Conservation (phyloP, 2,888 invertebrate species). For the Coenonympha arcania region DNA sequence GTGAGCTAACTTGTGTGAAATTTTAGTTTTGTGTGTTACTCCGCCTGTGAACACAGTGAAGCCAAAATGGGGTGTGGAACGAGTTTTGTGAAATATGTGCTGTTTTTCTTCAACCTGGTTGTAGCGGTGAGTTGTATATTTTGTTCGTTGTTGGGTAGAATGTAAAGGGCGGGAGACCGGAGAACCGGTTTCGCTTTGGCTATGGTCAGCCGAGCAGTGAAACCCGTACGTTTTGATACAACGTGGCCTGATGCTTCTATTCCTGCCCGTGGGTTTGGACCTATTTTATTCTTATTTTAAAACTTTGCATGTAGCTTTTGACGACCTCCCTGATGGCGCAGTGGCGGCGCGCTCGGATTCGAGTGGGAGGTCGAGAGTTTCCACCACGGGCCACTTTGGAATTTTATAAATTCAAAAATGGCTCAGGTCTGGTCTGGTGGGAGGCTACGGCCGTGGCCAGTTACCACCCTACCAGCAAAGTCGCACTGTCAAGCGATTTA, state of each 20-base stretch:
- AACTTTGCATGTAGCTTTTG: background rate
- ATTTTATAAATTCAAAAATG: no score
- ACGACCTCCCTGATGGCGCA: no score
- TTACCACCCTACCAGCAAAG: no score
- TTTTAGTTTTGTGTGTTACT: constrained; percentile 57
- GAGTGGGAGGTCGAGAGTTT: no score
- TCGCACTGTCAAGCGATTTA: no score
- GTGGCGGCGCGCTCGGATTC: no score
- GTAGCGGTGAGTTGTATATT: constrained; percentile 80
- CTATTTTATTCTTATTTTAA: constrained; percentile 17
- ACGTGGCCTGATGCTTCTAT: constrained; percentile 33
- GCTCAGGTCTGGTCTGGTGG: no score
- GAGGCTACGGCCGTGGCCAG: no score
- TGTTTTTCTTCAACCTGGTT: constrained; percentile 85
- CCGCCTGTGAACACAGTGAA: constrained; percentile 40
- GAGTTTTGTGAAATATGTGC: constrained; percentile 85
- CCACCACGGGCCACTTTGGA: no score
- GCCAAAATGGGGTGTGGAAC: constrained; percentile 80
- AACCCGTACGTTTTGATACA: constrained; percentile 28
- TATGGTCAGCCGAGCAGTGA: constrained; percentile 56
- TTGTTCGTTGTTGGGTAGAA: constrained; percentile 27
- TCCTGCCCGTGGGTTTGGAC: constrained; percentile 22
- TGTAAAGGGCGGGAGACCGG: constrained; percentile 52
- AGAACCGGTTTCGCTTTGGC: constrained; percentile 62
- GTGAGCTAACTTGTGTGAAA: constrained; percentile 52